phyloP scores from a whole-genome alignment of 64 coral and sea anemone species.

The Montipora cactus region DNA sequence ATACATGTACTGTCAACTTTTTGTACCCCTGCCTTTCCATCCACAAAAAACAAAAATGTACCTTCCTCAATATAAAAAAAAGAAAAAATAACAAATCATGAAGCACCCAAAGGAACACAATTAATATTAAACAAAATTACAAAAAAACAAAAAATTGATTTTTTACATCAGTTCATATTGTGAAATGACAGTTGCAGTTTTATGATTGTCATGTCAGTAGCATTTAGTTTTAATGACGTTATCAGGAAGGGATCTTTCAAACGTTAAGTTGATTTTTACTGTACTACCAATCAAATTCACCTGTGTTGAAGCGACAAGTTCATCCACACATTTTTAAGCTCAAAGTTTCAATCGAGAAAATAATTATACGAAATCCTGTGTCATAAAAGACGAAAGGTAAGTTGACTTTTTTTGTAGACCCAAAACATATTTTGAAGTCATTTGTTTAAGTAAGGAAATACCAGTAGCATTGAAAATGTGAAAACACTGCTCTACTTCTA shows the following conservation, averaged over 20 bases:
- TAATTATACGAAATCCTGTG: neutral
- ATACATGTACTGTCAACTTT: neutral
- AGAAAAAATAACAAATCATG: neutral
- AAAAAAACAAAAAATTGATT: neutral
- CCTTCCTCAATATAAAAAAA: neutral
- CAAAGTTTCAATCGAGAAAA: neutral
- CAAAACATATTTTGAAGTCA: conserved; percentile 7
- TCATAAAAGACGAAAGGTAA: neutral
- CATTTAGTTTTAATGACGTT: conserved; percentile 4
- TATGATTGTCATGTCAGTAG: neutral
- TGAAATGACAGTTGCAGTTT: neutral
- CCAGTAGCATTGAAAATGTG: neutral
- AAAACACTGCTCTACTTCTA: conserved; percentile 8
- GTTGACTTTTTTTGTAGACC: conserved; percentile 1
- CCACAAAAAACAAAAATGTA: conserved; percentile 4
- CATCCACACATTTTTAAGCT: conserved; percentile 11
- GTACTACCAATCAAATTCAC: conserved; percentile 1
- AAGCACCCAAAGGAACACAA: neutral
- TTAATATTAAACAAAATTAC: conserved; percentile 10
- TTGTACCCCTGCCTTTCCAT: neutral
- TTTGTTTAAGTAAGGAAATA: neutral
- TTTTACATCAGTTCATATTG: conserved; percentile 6
- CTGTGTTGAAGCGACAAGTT: neutral
- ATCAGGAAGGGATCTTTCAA: neutral
- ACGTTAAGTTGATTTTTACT: neutral